These are phyloP conservation scores for Drosophila yakuba DNA, from an alignment of 1,140 invertebrate species.

Conservation along the genomic window DNA sequence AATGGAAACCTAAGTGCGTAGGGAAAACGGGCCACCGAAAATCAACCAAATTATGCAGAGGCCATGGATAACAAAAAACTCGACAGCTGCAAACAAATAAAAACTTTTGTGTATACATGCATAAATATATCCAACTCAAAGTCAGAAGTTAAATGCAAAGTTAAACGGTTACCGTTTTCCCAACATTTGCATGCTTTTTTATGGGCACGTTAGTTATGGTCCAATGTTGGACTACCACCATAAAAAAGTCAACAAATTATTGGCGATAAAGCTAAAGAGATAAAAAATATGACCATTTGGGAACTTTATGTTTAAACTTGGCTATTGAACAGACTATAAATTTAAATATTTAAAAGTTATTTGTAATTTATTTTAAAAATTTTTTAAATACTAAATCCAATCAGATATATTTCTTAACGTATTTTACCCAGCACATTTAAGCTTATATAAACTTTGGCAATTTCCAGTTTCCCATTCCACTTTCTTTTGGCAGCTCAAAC, in stretches of 20 bases:
- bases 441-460: constrained; percentile 13
- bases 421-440: neutral
- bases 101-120: constrained; percentile 35
- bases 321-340: neutral
- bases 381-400: neutral
- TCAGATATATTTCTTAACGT: too few species aligned
- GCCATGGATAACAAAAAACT: constrained; percentile 29
- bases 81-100: constrained; percentile 53
- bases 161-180: constrained; percentile 44
- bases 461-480: neutral
- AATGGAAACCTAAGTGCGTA: constrained; percentile 23
- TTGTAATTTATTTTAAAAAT: neutral
- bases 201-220: constrained; percentile 1
- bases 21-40: constrained; percentile 6
- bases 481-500: constrained; percentile 28
- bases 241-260: neutral
- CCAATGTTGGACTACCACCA: neutral
- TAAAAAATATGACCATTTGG: neutral
- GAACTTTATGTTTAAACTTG: neutral
- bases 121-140: constrained; percentile 43
- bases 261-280: neutral
- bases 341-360: neutral
- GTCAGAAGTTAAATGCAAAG: constrained; percentile 64
- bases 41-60: constrained; percentile 47
- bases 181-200: neutral